Conservation (phyloP, 2,113 vertebrate genomes). For the Vicugna pacos region DNA sequence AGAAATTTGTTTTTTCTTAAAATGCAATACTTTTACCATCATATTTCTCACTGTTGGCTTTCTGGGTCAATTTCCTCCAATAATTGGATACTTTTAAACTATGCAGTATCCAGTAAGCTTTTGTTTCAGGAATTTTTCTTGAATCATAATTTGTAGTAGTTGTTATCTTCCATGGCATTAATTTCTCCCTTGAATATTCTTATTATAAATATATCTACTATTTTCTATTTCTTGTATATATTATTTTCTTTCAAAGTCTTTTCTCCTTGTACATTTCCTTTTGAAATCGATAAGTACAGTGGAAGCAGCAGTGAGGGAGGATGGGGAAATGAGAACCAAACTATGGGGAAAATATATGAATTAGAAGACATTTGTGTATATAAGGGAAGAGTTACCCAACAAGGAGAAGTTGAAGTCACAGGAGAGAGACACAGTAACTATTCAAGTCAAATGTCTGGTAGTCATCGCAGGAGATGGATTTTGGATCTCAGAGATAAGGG, state of each 20-base stretch:
- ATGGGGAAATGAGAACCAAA: background rate
- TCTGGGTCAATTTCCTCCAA: background rate
- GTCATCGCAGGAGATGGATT: background rate
- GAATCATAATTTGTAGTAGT: background rate
- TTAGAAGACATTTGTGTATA: background rate
- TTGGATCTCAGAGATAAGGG: rapidly evolving
- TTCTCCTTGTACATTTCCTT: background rate
- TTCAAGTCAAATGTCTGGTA: background rate
- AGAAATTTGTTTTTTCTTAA: background rate
- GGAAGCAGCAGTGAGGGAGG: background rate
- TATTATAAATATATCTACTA: background rate
- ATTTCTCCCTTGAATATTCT: background rate
- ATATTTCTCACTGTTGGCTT: background rate
- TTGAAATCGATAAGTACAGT: background rate
- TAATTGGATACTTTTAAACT: background rate
- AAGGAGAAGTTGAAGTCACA: background rate
- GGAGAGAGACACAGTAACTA: background rate
- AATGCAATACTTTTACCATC: background rate
- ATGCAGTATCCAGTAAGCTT: background rate
- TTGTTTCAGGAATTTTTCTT: background rate
- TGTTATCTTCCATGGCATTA: background rate
- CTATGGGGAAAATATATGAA: background rate
- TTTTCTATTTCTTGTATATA: background rate
- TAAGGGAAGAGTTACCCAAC: background rate
- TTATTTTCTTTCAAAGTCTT: background rate